These are phyloP conservation scores for Diarsia mendica DNA, from an alignment of 2,888 invertebrate species.

Conservation along the genomic window DNA sequence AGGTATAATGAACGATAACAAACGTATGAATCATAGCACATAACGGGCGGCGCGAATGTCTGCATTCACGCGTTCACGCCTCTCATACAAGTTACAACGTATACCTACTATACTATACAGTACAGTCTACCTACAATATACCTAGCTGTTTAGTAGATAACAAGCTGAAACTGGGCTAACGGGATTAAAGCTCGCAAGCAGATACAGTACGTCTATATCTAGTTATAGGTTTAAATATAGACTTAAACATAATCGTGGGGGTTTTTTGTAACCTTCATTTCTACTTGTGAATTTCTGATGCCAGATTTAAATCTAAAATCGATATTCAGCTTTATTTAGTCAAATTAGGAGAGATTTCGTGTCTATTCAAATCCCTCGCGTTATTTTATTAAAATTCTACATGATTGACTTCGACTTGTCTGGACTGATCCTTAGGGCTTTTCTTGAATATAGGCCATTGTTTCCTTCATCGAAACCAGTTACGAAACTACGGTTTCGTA, in stretches of 20 bases:
- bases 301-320: conserved; percentile 8
- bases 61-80: conserved; percentile 52
- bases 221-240: conserved; percentile 64
- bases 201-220: conserved; percentile 61
- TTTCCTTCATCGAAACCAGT: too few species aligned
- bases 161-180: conserved; percentile 82
- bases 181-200: conserved; percentile 77
- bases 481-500: too few species aligned
- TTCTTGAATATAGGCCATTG: background rate
- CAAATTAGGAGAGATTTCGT: background rate
- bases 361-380: background rate
- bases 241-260: conserved; percentile 32
- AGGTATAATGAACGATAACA: conserved; percentile 56
- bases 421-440: background rate
- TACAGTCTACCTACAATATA: conserved; percentile 26
- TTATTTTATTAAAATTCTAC: background rate
- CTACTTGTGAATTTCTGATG: background rate
- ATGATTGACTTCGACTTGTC: background rate
- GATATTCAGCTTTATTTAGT: background rate
- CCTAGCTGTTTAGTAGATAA: conserved; percentile 73
- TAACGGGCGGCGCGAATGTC: conserved; percentile 54
- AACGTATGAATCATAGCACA: conserved; percentile 53
- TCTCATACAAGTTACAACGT: conserved; percentile 42
- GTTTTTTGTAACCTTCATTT: conserved; percentile 25
- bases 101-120: too few species aligned